A percentile compares a stretch with the other conserved stretches of the same genome.
These are phyloP conservation scores for Chesias legatella DNA, from an alignment of 2,888 invertebrate genomes.

Conservation along the genomic window DNA sequence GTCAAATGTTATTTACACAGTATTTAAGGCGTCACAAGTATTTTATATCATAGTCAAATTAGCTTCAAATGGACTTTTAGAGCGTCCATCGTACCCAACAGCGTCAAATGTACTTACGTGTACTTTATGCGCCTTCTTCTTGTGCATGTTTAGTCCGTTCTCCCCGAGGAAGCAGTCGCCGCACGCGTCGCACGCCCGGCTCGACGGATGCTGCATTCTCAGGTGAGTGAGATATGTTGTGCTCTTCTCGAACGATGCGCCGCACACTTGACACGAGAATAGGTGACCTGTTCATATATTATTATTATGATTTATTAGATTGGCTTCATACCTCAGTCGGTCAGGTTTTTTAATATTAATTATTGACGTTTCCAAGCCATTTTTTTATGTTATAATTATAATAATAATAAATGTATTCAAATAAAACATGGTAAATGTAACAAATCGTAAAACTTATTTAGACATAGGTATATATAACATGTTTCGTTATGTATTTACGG, in stretches of 20 bases:
- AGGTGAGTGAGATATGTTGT: conserved; percentile 60
- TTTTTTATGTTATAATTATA: too few species aligned
- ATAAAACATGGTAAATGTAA: too few species aligned
- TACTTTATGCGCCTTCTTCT: conserved; percentile 47
- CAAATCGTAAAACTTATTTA: too few species aligned
- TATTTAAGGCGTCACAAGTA: too few species aligned
- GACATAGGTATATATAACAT: too few species aligned
- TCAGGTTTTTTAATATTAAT: too few species aligned
- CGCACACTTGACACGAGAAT: conserved; percentile 53
- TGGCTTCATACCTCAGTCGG: too few species aligned
- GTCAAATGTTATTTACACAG: too few species aligned
- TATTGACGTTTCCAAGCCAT: too few species aligned
- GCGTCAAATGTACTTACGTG: not conserved
- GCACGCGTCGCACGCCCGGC: conserved; percentile 48
- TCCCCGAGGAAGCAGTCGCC: conserved; percentile 55
- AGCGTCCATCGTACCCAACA: not conserved
- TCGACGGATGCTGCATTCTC: conserved; percentile 52
- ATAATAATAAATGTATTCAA: too few species aligned
- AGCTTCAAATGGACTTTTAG: not conserved
- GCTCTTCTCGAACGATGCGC: conserved; percentile 46
- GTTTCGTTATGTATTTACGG: too few species aligned
- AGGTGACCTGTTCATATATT: conserved; percentile 27
- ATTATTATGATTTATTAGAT: too few species aligned
- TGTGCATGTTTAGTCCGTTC: conserved; percentile 54
- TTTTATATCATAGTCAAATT: not conserved